These are phyloP conservation scores for Podarcis lilfordi DNA, from an alignment of 2,797 vertebrate species.

Conservation along the genomic window DNA sequence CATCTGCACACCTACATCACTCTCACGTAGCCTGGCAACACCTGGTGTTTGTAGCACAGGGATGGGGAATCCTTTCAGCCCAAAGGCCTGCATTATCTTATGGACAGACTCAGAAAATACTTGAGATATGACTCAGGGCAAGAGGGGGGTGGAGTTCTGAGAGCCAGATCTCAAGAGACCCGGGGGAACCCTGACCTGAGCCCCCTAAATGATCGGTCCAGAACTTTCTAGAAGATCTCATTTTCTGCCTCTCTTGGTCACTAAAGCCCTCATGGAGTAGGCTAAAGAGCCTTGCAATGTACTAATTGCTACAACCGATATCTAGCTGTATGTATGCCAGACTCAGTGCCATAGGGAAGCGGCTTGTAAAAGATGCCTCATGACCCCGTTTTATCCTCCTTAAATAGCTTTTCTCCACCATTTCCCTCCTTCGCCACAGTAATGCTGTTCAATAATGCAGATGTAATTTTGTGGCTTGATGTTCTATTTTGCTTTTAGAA, in stretches of 20 bases:
- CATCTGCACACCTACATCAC: not conserved
- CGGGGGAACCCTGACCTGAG: too few species aligned
- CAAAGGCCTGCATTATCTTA: not conserved
- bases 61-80: not conserved
- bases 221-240: conserved; percentile 19
- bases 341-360: conserved; percentile 59
- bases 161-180: too few species aligned
- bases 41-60: not conserved
- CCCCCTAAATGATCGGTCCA: not conserved
- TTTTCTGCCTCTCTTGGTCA: conserved; percentile 11
- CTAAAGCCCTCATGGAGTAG: conserved; percentile 9
- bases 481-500: conserved; percentile 41
- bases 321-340: conserved; percentile 26
- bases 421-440: conserved; percentile 56
- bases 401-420: conserved; percentile 40
- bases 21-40: not conserved
- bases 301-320: conserved; percentile 43
- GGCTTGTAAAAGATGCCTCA: conserved; percentile 43
- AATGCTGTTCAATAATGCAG: conserved; percentile 69
- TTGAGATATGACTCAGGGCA: too few species aligned
- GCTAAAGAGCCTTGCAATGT: conserved; percentile 47
- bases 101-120: too few species aligned
- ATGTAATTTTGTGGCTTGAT: conserved; percentile 62
- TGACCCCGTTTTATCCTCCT: conserved; percentile 51
- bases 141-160: too few species aligned